Evolutionary conservation across 30 jellyfish, hydroid and myxozoan genomes (phyloP), one percentile per base, ranked within the genome.

Genomic region (Pelagia noctiluca): DNA sequence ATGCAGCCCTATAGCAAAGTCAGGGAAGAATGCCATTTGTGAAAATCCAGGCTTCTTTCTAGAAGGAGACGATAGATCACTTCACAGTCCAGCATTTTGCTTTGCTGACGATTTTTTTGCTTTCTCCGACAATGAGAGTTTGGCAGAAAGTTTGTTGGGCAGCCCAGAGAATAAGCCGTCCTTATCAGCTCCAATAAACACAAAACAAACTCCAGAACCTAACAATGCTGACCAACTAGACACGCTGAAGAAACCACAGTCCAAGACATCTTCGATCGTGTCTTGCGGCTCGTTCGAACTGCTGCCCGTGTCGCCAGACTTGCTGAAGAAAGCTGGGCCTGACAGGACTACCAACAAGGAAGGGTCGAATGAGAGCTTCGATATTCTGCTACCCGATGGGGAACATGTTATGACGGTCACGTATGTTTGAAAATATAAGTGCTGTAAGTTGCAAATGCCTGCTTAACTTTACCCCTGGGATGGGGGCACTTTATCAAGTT

Each of bases 231-330:
- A 30, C 53, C n/a, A 52, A 18, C 32, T n/a, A 32, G 70, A 35
- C n/a, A 36, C 37, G 24, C n/a, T 18, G 36, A n/a, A 36, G 33
- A 33, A 73, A 46, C 31, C 12, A 29, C 73, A 32, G 22, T 23
- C 1, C 33, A 50, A 47, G 34, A 26, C 12, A 23, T 69, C 69
- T 12, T 69, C 92, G 16, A 24, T 42, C 7, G 92, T 49, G 10
- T 47, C 86, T 0, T 82, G 80, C 46, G 86, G 82, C 19, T 82
- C 92, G 38, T 82, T 68, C 57, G 92, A 82, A 53, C 60, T 82
- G 21, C 32, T 82, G 22, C 69, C 85, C 2, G 77, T 35, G 23
- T 54, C 50, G 24, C 60, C 30, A 0, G 92, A 71, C 28, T 37
- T 5, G 26, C 23, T 38, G 42, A 42, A 50, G 21, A 60, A 31